Conservation (phyloP, 1,140 invertebrate genomes). For the Metopolophium dirhodum region DNA sequence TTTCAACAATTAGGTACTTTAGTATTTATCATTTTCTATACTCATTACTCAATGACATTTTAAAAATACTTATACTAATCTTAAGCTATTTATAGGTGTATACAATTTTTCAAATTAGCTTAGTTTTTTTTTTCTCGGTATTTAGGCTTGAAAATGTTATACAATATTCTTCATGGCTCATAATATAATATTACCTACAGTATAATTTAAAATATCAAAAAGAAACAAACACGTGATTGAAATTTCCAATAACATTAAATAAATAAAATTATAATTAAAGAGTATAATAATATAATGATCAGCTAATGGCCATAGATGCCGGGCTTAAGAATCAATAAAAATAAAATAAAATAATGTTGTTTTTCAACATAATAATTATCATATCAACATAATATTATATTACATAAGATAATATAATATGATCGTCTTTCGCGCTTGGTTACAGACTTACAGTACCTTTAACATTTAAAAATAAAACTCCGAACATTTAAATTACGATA, state of each 20-base stretch:
- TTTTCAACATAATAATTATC: background rate
- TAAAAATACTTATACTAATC: no score
- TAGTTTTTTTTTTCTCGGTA: no score
- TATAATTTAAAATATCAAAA: background rate
- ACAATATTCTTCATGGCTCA: no score
- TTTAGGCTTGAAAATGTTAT: no score
- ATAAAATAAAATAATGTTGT: background rate
- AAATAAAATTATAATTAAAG: background rate
- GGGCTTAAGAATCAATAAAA: no score
- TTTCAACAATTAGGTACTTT: no score
- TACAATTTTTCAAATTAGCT: no score
- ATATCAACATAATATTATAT: background rate
- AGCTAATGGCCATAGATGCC: no score
- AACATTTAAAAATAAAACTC: background rate
- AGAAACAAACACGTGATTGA: background rate
- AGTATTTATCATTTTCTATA: no score
- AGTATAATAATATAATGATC: background rate
- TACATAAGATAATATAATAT: background rate
- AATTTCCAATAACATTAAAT: background rate
- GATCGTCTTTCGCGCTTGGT: background rate
- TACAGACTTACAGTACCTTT: background rate
- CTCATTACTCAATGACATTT: no score
- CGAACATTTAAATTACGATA: background rate
- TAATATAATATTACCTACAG: background rate
- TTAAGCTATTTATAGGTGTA: no score